phyloP scores from a whole-genome alignment of 2,797 vertebrate species.

The Urocyon cinereoargenteus region DNA sequence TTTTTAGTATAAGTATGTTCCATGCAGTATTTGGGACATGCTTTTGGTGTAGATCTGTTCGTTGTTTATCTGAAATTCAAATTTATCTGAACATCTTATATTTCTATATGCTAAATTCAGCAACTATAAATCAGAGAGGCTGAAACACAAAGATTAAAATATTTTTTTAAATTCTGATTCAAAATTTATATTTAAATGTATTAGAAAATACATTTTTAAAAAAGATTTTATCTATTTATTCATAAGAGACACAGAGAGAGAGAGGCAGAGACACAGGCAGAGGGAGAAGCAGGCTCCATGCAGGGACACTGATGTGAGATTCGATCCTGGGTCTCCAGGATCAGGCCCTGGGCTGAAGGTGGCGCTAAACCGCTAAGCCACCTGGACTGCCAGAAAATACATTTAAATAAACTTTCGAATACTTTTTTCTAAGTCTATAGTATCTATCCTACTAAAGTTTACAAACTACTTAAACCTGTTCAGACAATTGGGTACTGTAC shows the following conservation, averaged over 20 bases:
- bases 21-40: neutral
- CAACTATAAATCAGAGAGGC: neutral
- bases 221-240: too few relatives aligned
- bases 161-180: neutral
- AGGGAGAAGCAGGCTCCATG: too few relatives aligned
- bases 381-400: too few relatives aligned
- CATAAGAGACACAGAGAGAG: too few relatives aligned
- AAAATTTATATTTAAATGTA: neutral
- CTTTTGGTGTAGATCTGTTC: neutral
- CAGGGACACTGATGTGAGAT: too few relatives aligned
- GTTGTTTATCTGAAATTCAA: neutral
- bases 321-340: too few relatives aligned
- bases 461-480: neutral
- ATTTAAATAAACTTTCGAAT: neutral
- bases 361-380: too few relatives aligned
- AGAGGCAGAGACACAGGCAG: too few relatives aligned
- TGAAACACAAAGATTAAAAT: neutral
- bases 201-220: too few relatives aligned
- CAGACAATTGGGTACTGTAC: neutral
- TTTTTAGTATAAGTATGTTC: neutral
- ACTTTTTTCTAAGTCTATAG: neutral
- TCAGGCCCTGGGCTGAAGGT: too few relatives aligned
- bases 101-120: neutral
- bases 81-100: neutral
- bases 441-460: neutral